Evolutionary conservation across 2,797 vertebrate genomes (phyloP), one percentile per base, ranked within the genome.

Genomic region (Furcifer pardalis): DNA sequence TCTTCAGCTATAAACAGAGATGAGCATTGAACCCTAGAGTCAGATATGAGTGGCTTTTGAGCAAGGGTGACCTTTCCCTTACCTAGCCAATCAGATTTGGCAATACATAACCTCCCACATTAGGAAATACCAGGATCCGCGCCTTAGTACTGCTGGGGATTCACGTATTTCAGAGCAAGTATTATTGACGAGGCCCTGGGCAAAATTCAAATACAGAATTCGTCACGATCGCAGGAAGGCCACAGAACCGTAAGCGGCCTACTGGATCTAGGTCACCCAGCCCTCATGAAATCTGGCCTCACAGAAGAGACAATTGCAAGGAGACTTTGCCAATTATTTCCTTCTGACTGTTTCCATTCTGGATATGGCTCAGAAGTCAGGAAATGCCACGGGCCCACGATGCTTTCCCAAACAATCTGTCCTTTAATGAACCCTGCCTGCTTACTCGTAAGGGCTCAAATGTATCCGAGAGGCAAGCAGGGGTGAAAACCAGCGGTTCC

Each of bases 391-490:
- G 82, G 90, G 85, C 80, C 79, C 91, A 44, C 0, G 49, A 30
- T 4, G 80, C 0, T 0, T 6, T 87, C 84, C 0, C 65, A 30
- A 81, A 30, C 92, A 91, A 92, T 87, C 93, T 90, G 90, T 85
- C 90, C 92, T 21, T 87, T 42, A 40, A 30, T 77, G 89, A 84
- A 60, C 87, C 21, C 87, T 81, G 89, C 91, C 91, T 90, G 91
- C 86, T 73, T 84, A 0, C 0, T 0, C 86, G 52, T 1, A 84
- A 85, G 88, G 77, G 5, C 60, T 0, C 0, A 19, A n/a, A 62
- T 0, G 46, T 4, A 19, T 87, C 90, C 77, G 8, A 76, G 59
- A 49, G 9, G 42, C 86, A 86, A 91, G 62, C 0, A 74, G 89
- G 88, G 52, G 30, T 27, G 75, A 56, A 8, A 83, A 84, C 56